Percentiles rank a stretch among this genome's conserved stretches.
These are phyloP conservation scores for Sorex fumeus DNA, from an alignment of 2,113 vertebrate species.

Conservation along the genomic window DNA sequence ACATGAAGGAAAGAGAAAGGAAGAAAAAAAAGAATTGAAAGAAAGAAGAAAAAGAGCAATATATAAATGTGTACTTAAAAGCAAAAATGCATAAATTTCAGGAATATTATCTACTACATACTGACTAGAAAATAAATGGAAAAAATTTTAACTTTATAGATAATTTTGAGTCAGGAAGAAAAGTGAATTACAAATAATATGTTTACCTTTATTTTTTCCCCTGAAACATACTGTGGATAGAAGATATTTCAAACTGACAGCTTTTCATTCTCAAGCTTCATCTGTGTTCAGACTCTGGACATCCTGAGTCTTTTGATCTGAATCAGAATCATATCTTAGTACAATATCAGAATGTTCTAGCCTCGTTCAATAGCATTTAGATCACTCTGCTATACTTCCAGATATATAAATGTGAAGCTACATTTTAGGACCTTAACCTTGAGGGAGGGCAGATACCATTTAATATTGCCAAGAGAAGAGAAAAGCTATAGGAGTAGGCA, in stretches of 20 bases:
- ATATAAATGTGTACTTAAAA: not conserved
- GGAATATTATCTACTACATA: not conserved
- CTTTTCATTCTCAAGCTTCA: slow-evolving; percentile 13
- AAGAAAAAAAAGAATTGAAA: not conserved
- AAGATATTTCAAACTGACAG: slow-evolving; percentile 38
- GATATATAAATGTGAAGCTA: slow-evolving; percentile 82
- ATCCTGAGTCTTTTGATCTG: slow-evolving; percentile 40
- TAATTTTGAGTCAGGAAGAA: slow-evolving; percentile 37
- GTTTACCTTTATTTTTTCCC: not conserved
- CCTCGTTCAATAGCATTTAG: slow-evolving; percentile 56
- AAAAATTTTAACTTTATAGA: not conserved
- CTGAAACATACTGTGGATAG: not conserved
- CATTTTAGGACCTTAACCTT: slow-evolving; percentile 73
- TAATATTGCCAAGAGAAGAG: slow-evolving; percentile 69
- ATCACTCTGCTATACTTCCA: slow-evolving; percentile 2
- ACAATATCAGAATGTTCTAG: slow-evolving; percentile 14
- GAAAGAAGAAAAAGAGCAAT: not conserved
- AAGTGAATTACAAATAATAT: not conserved
- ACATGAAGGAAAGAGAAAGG: not conserved
- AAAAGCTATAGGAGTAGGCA: not conserved
- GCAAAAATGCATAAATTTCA: not conserved
- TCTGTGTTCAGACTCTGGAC: not conserved
- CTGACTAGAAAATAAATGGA: not conserved
- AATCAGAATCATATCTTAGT: slow-evolving; percentile 39
- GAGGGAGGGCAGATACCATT: slow-evolving; percentile 51